Conservation (phyloP, 2,888 invertebrate species). For the Drosophila limbata region DNA sequence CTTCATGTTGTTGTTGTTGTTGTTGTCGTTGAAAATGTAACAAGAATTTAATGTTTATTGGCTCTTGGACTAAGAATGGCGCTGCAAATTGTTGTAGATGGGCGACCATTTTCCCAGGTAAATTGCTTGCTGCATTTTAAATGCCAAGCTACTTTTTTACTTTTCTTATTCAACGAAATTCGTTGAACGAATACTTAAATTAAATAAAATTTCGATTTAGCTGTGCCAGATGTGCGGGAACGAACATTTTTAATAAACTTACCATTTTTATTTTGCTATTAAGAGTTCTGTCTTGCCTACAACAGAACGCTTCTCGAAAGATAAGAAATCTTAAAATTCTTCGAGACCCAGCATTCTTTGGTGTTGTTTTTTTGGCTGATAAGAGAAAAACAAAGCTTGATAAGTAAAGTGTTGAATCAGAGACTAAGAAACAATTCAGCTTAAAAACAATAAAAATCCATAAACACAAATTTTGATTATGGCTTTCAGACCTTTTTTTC, state of each 20-base stretch:
- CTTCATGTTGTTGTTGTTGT: slow-evolving; percentile 21
- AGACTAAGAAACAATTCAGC: background rate
- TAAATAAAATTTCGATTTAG: slow-evolving; percentile 2
- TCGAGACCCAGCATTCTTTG: too few species aligned
- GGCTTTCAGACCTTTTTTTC: too few species aligned
- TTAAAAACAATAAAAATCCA: too few species aligned
- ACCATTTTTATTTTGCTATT: background rate
- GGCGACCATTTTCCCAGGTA: slow-evolving; percentile 41
- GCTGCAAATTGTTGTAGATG: slow-evolving; percentile 41
- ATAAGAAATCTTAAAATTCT: too few species aligned
- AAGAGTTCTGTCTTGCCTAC: too few species aligned
- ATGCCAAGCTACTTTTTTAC: slow-evolving; percentile 25
- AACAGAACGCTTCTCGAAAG: too few species aligned
- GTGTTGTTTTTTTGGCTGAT: background rate
- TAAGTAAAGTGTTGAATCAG: background rate
- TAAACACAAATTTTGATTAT: too few species aligned
- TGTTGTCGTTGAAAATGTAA: slow-evolving; percentile 20
- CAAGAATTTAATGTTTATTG: slow-evolving; percentile 56
- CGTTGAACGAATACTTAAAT: slow-evolving; percentile 45
- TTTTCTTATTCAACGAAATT: slow-evolving; percentile 27
- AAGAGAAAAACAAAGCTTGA: background rate
- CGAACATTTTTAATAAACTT: background rate
- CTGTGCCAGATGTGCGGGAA: background rate
- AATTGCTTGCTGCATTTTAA: slow-evolving; percentile 71
- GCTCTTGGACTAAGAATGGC: slow-evolving; percentile 27